A percentile compares a stretch with the other conserved stretches of the same genome.
Conservation (phyloP, 2,113 vertebrate genomes). For the Amblyopsis rosae region DNA sequence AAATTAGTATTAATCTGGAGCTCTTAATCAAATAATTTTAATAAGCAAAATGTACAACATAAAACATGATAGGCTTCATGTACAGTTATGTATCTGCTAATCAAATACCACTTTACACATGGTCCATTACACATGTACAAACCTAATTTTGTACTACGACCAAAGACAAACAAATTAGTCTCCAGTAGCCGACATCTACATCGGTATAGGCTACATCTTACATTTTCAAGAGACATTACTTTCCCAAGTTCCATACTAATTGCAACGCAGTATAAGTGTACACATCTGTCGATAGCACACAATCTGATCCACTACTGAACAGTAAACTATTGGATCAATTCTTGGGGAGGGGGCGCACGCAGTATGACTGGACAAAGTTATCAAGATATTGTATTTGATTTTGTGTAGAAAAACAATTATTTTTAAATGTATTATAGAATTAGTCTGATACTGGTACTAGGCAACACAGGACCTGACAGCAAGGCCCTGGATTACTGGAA, state of each 20-base stretch:
- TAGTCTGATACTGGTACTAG: too few species aligned
- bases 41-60: constrained; percentile 74
- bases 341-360: neutral
- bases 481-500: too few species aligned
- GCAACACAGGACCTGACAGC: too few species aligned
- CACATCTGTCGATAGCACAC: neutral
- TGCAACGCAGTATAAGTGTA: neutral
- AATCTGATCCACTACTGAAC: neutral
- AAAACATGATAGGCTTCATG: constrained; percentile 38
- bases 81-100: constrained; percentile 28
- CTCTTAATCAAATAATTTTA: constrained; percentile 55
- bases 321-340: neutral
- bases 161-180: constrained; percentile 44
- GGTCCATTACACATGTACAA: constrained; percentile 49
- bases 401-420: neutral
- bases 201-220: constrained; percentile 25
- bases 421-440: too few species aligned
- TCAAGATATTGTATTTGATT: neutral
- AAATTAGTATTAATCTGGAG: neutral
- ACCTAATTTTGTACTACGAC: constrained; percentile 36
- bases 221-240: constrained; percentile 20
- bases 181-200: neutral
- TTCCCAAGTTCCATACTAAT: constrained; percentile 14
- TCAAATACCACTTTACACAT: constrained; percentile 35
- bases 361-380: neutral